These are phyloP conservation scores for Carterocephalus palaemon DNA, from an alignment of 2,888 invertebrate species.

Conservation along the genomic window DNA sequence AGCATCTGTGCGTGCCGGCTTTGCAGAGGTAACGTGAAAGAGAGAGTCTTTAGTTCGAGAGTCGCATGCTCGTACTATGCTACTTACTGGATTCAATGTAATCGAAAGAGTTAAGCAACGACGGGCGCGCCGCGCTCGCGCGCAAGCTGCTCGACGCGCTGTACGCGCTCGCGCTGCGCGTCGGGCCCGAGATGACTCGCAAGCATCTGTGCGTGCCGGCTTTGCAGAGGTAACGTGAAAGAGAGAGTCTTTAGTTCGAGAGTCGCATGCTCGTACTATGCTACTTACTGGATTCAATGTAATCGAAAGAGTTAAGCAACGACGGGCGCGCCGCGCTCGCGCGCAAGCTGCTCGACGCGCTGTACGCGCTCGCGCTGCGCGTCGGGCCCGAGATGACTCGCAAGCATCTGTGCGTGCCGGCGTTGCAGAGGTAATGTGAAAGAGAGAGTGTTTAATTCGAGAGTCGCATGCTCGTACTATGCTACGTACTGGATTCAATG, in stretches of 20 bases:
- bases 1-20: conserved; percentile 84
- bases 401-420: conserved; percentile 84
- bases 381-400: conserved; percentile 88
- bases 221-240: conserved; percentile 69
- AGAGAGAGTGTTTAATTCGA: too few relatives aligned
- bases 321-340: conserved; percentile 86
- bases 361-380: conserved; percentile 88
- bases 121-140: conserved; percentile 86
- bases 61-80: too few relatives aligned
- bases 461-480: too few relatives aligned
- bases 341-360: conserved; percentile 88
- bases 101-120: too few relatives aligned
- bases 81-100: too few relatives aligned
- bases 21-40: conserved; percentile 71
- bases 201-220: conserved; percentile 85
- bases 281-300: too few relatives aligned
- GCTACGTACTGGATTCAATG: too few relatives aligned
- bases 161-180: conserved; percentile 86
- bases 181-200: conserved; percentile 88
- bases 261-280: too few relatives aligned
- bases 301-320: too few relatives aligned
- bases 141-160: conserved; percentile 90
- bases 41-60: too few relatives aligned
- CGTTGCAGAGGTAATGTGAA: conserved; percentile 73
- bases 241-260: too few relatives aligned